phyloP scores from a whole-genome alignment of 2,113 vertebrate species.

The Oncorhynchus nerka region DNA sequence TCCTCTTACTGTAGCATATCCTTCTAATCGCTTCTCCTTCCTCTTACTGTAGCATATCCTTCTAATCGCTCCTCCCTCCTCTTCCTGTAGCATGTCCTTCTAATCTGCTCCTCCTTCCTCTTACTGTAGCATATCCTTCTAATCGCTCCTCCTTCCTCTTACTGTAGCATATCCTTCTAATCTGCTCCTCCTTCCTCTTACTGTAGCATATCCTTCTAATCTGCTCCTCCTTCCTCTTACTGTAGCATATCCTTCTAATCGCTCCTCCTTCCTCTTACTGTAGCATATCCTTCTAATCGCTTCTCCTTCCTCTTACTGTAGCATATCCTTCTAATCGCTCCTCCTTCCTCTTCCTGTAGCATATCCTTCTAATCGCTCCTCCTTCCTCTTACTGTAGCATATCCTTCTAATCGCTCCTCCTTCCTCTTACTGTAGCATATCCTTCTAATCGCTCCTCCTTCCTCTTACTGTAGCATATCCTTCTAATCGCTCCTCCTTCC shows the following conservation, averaged over 20 bases:
- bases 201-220: neutral
- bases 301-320: conserved; percentile 1
- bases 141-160: neutral
- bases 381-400: neutral
- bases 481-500: too few species aligned
- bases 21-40: too few species aligned
- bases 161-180: neutral
- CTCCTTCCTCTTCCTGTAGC: conserved; percentile 1
- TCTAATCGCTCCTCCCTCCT: neutral
- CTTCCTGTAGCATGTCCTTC: neutral
- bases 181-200: neutral
- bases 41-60: neutral
- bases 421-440: neutral
- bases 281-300: neutral
- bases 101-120: neutral
- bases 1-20: neutral
- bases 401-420: neutral
- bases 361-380: neutral
- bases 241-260: neutral
- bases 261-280: neutral
- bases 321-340: neutral
- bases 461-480: neutral
- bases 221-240: neutral
- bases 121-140: neutral
- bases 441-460: too few species aligned